These are phyloP conservation scores for Lycaena phlaeas DNA, from an alignment of 2,888 invertebrate genomes.

Conservation along the genomic window DNA sequence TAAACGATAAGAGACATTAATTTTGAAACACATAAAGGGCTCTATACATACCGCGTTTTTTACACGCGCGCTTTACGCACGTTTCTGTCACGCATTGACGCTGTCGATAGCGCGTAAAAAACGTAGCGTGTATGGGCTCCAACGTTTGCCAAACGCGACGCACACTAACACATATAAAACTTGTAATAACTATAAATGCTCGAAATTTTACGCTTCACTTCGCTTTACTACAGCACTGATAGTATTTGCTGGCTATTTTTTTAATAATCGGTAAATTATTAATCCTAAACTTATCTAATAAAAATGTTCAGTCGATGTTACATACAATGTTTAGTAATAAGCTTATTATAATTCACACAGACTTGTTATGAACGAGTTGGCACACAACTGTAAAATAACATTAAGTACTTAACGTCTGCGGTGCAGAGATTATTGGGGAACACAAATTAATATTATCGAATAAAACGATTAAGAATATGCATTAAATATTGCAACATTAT, in stretches of 20 bases:
- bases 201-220: constrained; percentile 51
- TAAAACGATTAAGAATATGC: constrained; percentile 29
- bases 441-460: constrained; percentile 16
- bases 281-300: constrained; percentile 58
- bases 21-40: constrained; percentile 14
- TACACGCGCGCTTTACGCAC: too few species aligned
- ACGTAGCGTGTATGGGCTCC: too few species aligned
- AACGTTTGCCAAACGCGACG: too few species aligned
- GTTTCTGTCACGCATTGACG: too few species aligned
- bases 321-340: constrained; percentile 66
- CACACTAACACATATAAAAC: constrained; percentile 55
- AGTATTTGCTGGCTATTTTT: constrained; percentile 16
- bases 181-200: constrained; percentile 62
- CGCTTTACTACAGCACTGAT: constrained; percentile 23
- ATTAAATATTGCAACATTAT: constrained; percentile 56
- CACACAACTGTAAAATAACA: constrained; percentile 6
- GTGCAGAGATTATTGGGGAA: too few species aligned
- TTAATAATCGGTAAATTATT: constrained; percentile 19
- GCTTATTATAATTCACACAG: constrained; percentile 26
- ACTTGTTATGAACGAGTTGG: constrained; percentile 2
- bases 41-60: constrained; percentile 1
- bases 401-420: too few species aligned
- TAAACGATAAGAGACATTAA: constrained; percentile 19
- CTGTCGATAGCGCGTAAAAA: too few species aligned
- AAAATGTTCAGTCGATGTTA: constrained; percentile 72